Base-by-base conservation (phyloP, 2,888 invertebrate genomes). In the Epistrophe eligans region DNA sequence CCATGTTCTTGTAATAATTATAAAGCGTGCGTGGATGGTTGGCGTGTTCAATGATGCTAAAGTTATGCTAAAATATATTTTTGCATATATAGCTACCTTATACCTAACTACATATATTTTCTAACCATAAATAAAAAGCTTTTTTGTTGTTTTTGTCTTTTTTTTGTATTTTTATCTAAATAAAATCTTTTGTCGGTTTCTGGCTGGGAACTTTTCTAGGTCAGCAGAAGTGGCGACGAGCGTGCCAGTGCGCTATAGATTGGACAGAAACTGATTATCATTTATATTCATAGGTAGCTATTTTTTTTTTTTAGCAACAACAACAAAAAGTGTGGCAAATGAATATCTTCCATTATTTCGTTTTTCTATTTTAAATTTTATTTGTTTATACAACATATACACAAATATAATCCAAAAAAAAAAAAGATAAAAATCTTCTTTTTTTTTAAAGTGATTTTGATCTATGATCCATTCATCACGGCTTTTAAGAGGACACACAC, bases 301-400 rank as follows among this genome's bases (percentile, higher is more conserved):
- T 32, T 32, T 32, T 32, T 32, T 9, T 32, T 32, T 32, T 32
- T 32, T 9, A 35, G 9, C 9, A 35, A 35, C 35, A 35, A 35
- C 38, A 19, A 19, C 13, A 58, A 17, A 64, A 64, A 15, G 62
- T 64, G 45, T 64, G 62, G 62, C 43, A 62, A 60, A 40, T 40
- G 19, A 13, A 13, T 60, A 60, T 13, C 35, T 40, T 19, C 32
- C 32, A 32, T 15, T 1, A 13, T 19, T 60, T 45, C 1, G 45
- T n/a, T 1, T n/a, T 62, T 43, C 62, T 64, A 64, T 64, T 64
- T 64, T 64, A n/a, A 64, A 64, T 64, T 64, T 45, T 64, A 64
- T 64, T 64, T 45, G 43, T 64, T 43, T 45, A 64, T 10, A 28
- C 7, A 62, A 43, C 24, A 24, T 7, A 24, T 3, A 24, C 19